Percentiles rank a stretch among this genome's conserved stretches.
These are phyloP conservation scores for Drosophila kanekoi DNA, from an alignment of 2,888 invertebrate genomes.

Conservation along the genomic window DNA sequence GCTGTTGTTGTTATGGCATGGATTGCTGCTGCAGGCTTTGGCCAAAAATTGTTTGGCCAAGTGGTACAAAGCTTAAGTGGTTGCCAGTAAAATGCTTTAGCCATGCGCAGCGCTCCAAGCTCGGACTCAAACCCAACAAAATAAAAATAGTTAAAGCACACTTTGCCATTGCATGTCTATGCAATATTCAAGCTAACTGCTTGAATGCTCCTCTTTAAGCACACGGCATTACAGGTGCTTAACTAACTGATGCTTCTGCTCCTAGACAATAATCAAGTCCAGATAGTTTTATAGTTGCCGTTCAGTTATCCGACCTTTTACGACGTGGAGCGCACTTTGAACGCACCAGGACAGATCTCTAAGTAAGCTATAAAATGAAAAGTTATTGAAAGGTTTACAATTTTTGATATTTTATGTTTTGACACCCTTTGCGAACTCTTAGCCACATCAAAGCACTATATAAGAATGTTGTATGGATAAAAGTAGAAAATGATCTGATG, in stretches of 20 bases:
- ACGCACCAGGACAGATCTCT: too few relatives aligned
- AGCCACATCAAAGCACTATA: too few relatives aligned
- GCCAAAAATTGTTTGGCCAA: conserved; percentile 21
- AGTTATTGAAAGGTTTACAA: too few relatives aligned
- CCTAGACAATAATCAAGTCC: neutral
- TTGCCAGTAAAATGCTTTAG: conserved; percentile 26
- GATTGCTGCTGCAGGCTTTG: conserved; percentile 10
- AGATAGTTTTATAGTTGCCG: neutral
- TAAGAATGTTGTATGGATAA: too few relatives aligned
- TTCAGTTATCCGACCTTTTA: neutral
- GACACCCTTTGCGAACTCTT: too few relatives aligned
- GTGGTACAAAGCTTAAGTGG: conserved; percentile 35
- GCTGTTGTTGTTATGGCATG: conserved; percentile 11
- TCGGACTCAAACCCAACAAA: neutral
- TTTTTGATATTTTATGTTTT: too few relatives aligned
- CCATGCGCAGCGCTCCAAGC: conserved; percentile 10
- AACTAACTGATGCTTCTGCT: neutral
- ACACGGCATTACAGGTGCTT: conserved; percentile 3
- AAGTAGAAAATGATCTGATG: too few relatives aligned
- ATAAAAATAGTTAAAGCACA: conserved; percentile 3
- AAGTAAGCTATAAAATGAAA: too few relatives aligned
- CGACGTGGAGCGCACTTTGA: too few relatives aligned
- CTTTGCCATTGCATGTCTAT: conserved; percentile 1
- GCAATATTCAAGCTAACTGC: neutral
- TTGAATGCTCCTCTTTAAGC: neutral